Base-by-base conservation (phyloP, 2,797 vertebrate species). In the Peromyscus aztecus region DNA sequence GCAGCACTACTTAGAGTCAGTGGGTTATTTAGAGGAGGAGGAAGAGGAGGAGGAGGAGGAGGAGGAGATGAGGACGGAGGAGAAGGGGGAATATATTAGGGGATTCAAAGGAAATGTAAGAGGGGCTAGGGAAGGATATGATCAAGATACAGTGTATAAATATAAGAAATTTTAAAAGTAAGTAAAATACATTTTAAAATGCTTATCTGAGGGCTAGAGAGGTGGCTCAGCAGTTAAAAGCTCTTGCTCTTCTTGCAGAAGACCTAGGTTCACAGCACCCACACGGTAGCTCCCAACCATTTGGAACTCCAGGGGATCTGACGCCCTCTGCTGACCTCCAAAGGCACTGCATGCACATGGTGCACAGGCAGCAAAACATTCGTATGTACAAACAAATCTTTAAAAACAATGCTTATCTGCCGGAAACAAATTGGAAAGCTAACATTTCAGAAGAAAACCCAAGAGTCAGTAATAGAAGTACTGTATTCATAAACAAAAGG, bases 401-500 rank as follows among this genome's bases (percentile, higher is more conserved):
- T 46, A 43, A 29, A 83, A 84, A 37, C 29, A 93, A 82, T 23
- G 29, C 9, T 43, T 83, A 52, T 21, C 49, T 67, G 12, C 29
- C 65, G 80, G 31, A 89, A 11, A 89, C 34, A 65, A 63, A 78
- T 3, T 71, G 52, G 83, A 52, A 76, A 94, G n/a, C 21, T 82
- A 65, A 57, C 34, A 59, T 73, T 49, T 78, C 78, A 91, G 71
- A 67, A 71, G 73, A 95, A 65, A 78, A 86, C 34, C 34, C 29
- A n/a, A 55, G 61, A 80, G 13, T 43, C 24, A 55, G n/a, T 37
- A 61, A 49, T n/a, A n/a, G 80, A 85, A 63, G 46, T 65, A 75
- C 69, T 9, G 63, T 87, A 93, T 73, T 80, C 90, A 91, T 91
- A 75, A 94, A 89, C 24, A 57, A 6, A 71, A 14, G 43, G 46